A percentile compares a stretch with the other conserved stretches of the same genome.
These are phyloP conservation scores for Drosophila bocki DNA, from an alignment of 1,140 invertebrate genomes.

Conservation along the genomic window DNA sequence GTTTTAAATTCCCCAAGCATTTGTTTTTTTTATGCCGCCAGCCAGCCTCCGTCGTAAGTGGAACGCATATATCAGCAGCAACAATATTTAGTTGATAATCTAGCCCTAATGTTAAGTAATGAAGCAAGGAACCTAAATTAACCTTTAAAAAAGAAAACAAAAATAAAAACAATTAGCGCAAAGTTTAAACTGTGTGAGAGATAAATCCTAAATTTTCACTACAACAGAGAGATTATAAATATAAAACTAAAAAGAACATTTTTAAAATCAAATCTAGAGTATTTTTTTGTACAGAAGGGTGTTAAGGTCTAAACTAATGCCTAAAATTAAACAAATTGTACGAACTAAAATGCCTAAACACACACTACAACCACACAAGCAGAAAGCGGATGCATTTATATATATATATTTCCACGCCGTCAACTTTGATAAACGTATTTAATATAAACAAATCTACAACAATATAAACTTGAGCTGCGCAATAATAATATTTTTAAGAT, in stretches of 20 bases:
- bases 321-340: constrained; percentile 51
- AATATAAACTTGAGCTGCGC: constrained; percentile 67
- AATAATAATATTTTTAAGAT: constrained; percentile 78
- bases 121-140: constrained; percentile 51
- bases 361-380: constrained; percentile 58
- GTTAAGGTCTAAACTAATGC: constrained; percentile 35
- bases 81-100: constrained; percentile 79
- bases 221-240: constrained; percentile 76
- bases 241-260: constrained; percentile 59
- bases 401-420: constrained; percentile 70
- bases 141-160: constrained; percentile 20
- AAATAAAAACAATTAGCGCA: constrained; percentile 70
- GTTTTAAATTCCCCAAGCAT: constrained; percentile 55
- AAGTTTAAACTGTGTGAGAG: constrained; percentile 59
- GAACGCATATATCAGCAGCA: constrained; percentile 66
- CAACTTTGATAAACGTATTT: constrained; percentile 73
- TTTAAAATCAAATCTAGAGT: constrained; percentile 78
- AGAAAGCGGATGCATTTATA: constrained; percentile 76
- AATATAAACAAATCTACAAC: constrained; percentile 53
- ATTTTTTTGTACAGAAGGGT: constrained; percentile 73
- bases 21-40: constrained; percentile 53
- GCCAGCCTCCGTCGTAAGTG: constrained; percentile 21
- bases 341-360: constrained; percentile 54
- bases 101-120: constrained; percentile 80
- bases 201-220: constrained; percentile 76